Conservation (phyloP, 2,888 invertebrate genomes). For the Blastobasis adustella region DNA sequence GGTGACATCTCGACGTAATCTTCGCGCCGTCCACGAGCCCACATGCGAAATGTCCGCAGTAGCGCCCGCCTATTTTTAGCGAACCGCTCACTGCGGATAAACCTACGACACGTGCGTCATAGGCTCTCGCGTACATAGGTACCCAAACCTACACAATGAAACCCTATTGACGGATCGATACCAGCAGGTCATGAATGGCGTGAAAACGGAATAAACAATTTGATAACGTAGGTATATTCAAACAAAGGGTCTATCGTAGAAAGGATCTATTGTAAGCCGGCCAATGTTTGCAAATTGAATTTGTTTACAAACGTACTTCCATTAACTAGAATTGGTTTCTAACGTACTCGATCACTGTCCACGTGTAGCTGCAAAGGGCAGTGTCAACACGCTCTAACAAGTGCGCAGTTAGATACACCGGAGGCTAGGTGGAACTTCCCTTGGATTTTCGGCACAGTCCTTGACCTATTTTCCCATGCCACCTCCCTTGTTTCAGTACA, state of each 20-base stretch:
- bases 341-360: constrained; percentile 8
- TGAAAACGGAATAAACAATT: background rate
- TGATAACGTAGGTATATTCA: no score
- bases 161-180: background rate
- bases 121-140: background rate
- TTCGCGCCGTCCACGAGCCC: constrained; percentile 7
- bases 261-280: no score
- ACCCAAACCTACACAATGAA: background rate
- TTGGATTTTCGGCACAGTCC: constrained; percentile 31
- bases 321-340: no score
- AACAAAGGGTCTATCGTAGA: no score
- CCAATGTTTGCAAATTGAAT: background rate
- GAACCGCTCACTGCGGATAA: background rate
- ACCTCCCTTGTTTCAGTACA: constrained; percentile 20
- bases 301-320: constrained; percentile 1
- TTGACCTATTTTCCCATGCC: constrained; percentile 40
- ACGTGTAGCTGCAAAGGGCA: constrained; percentile 19
- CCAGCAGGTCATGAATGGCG: background rate
- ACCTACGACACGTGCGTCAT: no score
- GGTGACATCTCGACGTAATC: constrained; percentile 13
- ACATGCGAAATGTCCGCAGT: background rate
- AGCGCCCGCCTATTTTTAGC: constrained; percentile 1
- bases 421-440: constrained; percentile 29
- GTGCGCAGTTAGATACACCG: constrained; percentile 33
- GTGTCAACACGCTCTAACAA: constrained; percentile 28